A percentile compares a stretch with the other conserved stretches of the same genome.
These are phyloP conservation scores for Helicoverpa zea DNA, from an alignment of 1,140 invertebrate genomes.

Conservation along the genomic window DNA sequence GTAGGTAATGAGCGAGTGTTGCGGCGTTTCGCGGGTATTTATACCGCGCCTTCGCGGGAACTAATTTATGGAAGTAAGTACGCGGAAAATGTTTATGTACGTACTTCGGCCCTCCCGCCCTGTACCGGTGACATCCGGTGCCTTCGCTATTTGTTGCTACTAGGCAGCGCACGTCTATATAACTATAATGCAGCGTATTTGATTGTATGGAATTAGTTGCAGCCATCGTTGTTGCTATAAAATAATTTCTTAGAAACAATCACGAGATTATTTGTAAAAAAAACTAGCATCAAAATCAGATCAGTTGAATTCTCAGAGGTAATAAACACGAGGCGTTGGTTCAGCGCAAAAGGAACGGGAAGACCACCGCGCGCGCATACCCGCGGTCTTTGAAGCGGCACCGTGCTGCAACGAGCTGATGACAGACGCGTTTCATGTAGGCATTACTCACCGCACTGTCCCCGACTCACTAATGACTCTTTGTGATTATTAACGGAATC, in stretches of 20 bases:
- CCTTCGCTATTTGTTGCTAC: slow-evolving; percentile 41
- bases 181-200: slow-evolving; percentile 39
- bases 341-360: slow-evolving; percentile 21
- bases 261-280: background rate
- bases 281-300: background rate
- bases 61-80: slow-evolving; percentile 86
- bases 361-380: slow-evolving; percentile 32
- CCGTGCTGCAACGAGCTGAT: slow-evolving; percentile 16
- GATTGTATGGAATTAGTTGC: background rate
- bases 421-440: slow-evolving; percentile 44
- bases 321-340: slow-evolving; percentile 26
- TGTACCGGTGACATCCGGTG: slow-evolving; percentile 77
- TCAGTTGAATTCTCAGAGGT: slow-evolving; percentile 33
- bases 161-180: slow-evolving; percentile 12
- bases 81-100: slow-evolving; percentile 85
- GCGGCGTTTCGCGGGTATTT: slow-evolving; percentile 78
- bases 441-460: slow-evolving; percentile 28
- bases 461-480: slow-evolving; percentile 24
- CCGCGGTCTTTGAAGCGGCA: slow-evolving; percentile 23
- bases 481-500: slow-evolving; percentile 48
- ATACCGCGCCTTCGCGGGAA: slow-evolving; percentile 82
- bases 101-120: slow-evolving; percentile 62
- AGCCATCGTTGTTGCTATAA: background rate
- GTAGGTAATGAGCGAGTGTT: slow-evolving; percentile 74
- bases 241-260: slow-evolving; percentile 6